A percentile compares a stretch with the other conserved stretches of the same genome.
Conservation (phyloP, 2,888 invertebrate genomes). For the Sinelater perroti region DNA sequence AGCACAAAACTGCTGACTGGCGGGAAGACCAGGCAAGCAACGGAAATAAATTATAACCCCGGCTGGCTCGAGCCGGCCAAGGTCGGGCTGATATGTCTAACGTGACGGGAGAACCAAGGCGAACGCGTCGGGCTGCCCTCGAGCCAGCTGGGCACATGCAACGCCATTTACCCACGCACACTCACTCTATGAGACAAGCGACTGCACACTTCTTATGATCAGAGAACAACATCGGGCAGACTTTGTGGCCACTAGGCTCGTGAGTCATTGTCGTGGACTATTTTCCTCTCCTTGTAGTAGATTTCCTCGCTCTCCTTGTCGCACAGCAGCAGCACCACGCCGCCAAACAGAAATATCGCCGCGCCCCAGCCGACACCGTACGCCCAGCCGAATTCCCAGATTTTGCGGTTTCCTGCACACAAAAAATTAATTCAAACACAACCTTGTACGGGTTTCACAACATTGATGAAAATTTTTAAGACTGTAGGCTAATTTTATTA, state of each 20-base stretch:
- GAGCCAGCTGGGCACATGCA: slow-evolving; percentile 55
- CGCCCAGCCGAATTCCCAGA: slow-evolving; percentile 99
- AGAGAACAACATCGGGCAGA: slow-evolving; percentile 76
- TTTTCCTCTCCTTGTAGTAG: slow-evolving; percentile 97
- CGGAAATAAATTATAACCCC: slow-evolving; percentile 45
- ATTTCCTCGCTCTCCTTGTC: slow-evolving; percentile 99
- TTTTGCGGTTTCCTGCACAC: slow-evolving; percentile 81
- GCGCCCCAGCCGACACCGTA: slow-evolving; percentile 99
- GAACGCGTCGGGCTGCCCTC: too few relatives aligned
- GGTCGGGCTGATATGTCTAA: too few relatives aligned
- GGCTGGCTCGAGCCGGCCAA: slow-evolving; percentile 51
- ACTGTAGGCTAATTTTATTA: too few relatives aligned
- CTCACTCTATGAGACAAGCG: slow-evolving; percentile 54
- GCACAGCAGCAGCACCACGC: slow-evolving; percentile 90
- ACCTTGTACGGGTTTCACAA: too few relatives aligned
- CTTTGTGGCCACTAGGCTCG: slow-evolving; percentile 74
- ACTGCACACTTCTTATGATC: slow-evolving; percentile 55
- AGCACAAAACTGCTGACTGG: slow-evolving; percentile 58
- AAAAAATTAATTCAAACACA: slow-evolving; percentile 1
- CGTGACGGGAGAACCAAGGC: too few relatives aligned
- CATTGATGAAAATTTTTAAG: too few relatives aligned
- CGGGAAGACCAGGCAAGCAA: slow-evolving; percentile 57
- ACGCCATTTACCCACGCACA: slow-evolving; percentile 51
- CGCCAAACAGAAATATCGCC: slow-evolving; percentile 94
- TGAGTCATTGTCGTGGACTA: slow-evolving; percentile 70